Evolutionary conservation across 2,888 invertebrate genomes (phyloP), one percentile per base, ranked within the genome.

Genomic region (Cataglyphis altisquamis): DNA sequence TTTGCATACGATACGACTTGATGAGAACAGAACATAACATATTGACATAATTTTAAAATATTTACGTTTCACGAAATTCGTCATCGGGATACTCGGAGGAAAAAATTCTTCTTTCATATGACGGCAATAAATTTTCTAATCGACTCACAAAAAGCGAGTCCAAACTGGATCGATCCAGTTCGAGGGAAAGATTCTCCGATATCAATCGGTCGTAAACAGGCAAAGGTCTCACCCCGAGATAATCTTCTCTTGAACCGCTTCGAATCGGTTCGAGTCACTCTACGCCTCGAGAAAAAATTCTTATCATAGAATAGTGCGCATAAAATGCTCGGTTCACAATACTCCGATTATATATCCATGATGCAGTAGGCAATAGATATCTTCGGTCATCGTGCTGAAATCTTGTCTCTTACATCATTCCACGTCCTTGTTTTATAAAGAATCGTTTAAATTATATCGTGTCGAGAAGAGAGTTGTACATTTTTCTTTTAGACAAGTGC

Each of bases 141-240:
- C 64, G 12, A n/a, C 6, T 6, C 39, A n/a, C 39, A n/a, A 10
- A 8, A 45, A 29, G 3, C 21, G 25, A 82, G 41, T 62, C 60
- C 4, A n/a, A 80, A 87, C 87, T 63, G 52, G 85, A 39, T 25
- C 5, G 9, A 73, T 83, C 85, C n/a, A 18, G 83, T 81, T 84
- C 18, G 8, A n/a, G 29, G 21, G 25, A 67, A 83, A 88, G 82
- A 82, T 89, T 64, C 66, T 32, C 9, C 32, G 25, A 3, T 86
- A 84, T 85, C 67, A n/a, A 52, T 82, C 18, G 70, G 77, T 86
- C 77, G 55, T 60, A 86, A 87, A 25, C 39, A 39, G 2, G 21
- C 8, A 67, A 77, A 67, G 39, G 75, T 66, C 36, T 84, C 64
- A 81, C 15, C 5, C 52, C n/a, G 15, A 52, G 82, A 82, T 86